phyloP scores from a whole-genome alignment of 2,113 vertebrate genomes.

The Tragulus kanchil region DNA sequence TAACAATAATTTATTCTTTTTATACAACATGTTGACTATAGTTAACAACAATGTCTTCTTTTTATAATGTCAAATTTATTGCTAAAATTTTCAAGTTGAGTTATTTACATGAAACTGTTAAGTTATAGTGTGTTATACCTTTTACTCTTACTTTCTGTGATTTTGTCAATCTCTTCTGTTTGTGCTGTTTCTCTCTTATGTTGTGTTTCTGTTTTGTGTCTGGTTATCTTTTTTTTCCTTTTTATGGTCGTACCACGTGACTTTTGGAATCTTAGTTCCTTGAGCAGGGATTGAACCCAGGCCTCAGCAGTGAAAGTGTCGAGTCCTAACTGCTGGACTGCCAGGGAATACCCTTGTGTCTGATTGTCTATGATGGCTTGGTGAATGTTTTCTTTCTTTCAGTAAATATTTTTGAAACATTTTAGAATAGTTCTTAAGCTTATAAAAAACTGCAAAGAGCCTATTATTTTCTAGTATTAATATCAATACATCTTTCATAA shows the following conservation, averaged over 20 bases:
- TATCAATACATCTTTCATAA: not conserved
- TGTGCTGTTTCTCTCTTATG: not conserved
- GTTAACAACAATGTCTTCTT: not conserved
- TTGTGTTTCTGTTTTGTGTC: not conserved
- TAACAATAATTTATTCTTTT: not conserved
- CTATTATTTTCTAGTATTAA: not conserved
- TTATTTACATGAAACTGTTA: conserved; percentile 13
- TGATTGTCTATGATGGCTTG: conserved; percentile 18
- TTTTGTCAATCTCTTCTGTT: not conserved
- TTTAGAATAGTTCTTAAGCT: not conserved
- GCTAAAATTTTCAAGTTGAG: not conserved
- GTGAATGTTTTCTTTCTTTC: not conserved
- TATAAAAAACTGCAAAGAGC: not conserved
- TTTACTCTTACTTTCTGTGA: not conserved
- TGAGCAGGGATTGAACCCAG: not conserved
- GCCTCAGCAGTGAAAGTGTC: not conserved
- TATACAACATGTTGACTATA: not conserved
- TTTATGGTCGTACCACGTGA: not conserved
- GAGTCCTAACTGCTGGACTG: not conserved
- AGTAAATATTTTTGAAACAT: not conserved
- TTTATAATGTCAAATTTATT: not conserved
- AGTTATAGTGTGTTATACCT: not conserved
- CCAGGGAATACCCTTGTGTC: not conserved
- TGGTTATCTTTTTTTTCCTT: not conserved
- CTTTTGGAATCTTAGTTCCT: not conserved